Conservation (phyloP, 2,113 vertebrate species). For the Oryzias curvinotus region DNA sequence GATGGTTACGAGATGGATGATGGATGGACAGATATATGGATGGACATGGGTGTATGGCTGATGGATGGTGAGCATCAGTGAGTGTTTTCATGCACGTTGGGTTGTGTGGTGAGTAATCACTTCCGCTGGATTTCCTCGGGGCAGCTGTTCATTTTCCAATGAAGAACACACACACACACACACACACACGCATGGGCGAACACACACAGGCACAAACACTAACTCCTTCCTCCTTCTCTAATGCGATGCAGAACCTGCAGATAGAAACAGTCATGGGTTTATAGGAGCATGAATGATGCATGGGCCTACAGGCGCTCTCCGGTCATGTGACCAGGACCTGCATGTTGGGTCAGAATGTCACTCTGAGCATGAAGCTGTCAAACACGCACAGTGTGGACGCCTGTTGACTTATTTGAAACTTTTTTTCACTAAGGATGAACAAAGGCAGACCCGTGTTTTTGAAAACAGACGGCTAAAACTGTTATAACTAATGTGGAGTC, state of each 20-base stretch:
- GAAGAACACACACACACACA: conserved; percentile 24
- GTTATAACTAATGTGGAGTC: too few species aligned
- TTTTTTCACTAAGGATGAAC: neutral
- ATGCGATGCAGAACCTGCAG: conserved; percentile 27
- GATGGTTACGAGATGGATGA: too few species aligned
- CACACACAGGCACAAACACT: neutral
- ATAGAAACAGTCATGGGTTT: conserved; percentile 37
- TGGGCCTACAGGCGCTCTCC: conserved; percentile 5
- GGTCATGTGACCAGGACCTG: conserved; percentile 1
- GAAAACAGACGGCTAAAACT: too few species aligned
- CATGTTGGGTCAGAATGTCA: conserved; percentile 41
- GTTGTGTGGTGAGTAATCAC: conserved; percentile 54
- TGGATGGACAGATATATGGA: neutral
- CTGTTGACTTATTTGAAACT: neutral
- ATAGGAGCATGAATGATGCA: conserved; percentile 28
- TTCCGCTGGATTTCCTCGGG: conserved; percentile 36
- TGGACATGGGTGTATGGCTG: neutral
- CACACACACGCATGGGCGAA: neutral
- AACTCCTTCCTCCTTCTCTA: neutral
- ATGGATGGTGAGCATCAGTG: conserved; percentile 2
- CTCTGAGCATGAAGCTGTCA: neutral
- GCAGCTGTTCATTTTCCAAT: conserved; percentile 26
- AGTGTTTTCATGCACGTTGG: conserved; percentile 5
- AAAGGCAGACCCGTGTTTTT: too few species aligned
- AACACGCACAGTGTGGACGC: conserved; percentile 2